These are phyloP conservation scores for Agonopterix alstromeriana DNA, from an alignment of 2,888 invertebrate species.

Conservation along the genomic window DNA sequence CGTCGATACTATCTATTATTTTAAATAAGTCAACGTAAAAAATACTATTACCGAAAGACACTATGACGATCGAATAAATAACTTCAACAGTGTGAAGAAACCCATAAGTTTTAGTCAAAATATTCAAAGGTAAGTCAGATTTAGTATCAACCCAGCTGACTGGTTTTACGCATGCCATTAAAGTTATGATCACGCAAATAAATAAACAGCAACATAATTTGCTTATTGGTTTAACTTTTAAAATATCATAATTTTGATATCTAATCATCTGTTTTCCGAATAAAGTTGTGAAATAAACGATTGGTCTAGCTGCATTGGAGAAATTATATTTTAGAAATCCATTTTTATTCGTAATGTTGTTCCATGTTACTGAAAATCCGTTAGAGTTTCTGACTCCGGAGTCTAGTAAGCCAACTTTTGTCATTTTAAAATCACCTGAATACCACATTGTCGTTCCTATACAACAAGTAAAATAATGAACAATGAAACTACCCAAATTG, in stretches of 20 bases:
- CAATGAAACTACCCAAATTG: too few species aligned
- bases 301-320: conserved; percentile 32
- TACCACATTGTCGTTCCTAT: too few species aligned
- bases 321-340: conserved; percentile 18
- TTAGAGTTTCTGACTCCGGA: not conserved
- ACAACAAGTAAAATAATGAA: too few species aligned
- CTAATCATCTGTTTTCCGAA: conserved; percentile 34
- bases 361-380: not conserved
- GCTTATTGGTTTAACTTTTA: conserved; percentile 15
- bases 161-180: conserved; percentile 22
- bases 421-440: too few species aligned
- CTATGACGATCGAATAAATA: conserved; percentile 25
- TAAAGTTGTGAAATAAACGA: conserved; percentile 29
- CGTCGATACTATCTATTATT: conserved; percentile 31
- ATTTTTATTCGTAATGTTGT: not conserved
- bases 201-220: conserved; percentile 31
- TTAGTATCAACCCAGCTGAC: conserved; percentile 30
- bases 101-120: conserved; percentile 34
- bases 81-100: conserved; percentile 27
- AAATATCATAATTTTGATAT: conserved; percentile 21
- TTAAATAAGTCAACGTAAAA: conserved; percentile 32
- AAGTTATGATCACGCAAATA: conserved; percentile 15
- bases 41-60: conserved; percentile 26
- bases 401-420: too few species aligned
- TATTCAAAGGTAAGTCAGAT: conserved; percentile 37